Evolutionary conservation across 2,797 vertebrate species (phyloP), one percentile per base, ranked within the genome.

Genomic region (Aphelocoma californica): DNA sequence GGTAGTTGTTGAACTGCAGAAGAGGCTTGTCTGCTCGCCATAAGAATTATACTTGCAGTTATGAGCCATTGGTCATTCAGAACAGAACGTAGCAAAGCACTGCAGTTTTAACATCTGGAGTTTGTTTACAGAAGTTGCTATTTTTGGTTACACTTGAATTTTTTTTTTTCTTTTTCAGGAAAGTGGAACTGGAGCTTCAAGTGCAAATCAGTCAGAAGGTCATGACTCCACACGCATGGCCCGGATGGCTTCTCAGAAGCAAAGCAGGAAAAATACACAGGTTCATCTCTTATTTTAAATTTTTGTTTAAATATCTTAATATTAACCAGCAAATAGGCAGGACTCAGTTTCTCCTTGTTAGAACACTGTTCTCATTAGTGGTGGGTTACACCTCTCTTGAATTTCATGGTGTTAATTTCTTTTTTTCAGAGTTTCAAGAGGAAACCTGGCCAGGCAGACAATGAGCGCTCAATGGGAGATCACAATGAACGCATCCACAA

Each of bases 121-220:
- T 38, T 84, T 75, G 26, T 67, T 54, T 79, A 12, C 29, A 71
- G 3, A 20, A 51, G 38, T 64, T 95, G 47, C 25, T 58, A 7
- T 31, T 91, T 72, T 38, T 3, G 5, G 21, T 78, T 86, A 69
- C 28, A 16, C 0, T 51, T 87, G 24, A 23, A 11, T 26, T 25
- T 2, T 48, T 25, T 20, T 90, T 92, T 44, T 44, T 50, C 50
- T 53, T 7, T 81, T 75, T 69, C 89, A 99, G 99, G 99, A 99
- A 81, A 98, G 98, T 0, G 99, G 99, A 42, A 99, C 93, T 36
- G 99, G 99, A 93, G 97, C 98, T 28, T 98, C 99, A 8, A 99
- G 99, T 50, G 99, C 99, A 80, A 99, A 98, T 95, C 98, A 99
- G 62, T 98, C 98, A 53, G 99, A 99, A 95, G 99, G 99, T 14